A percentile compares a stretch with the other conserved stretches of the same genome.
Conservation (phyloP, 2,797 vertebrate genomes). For the Tapirus indicus region DNA sequence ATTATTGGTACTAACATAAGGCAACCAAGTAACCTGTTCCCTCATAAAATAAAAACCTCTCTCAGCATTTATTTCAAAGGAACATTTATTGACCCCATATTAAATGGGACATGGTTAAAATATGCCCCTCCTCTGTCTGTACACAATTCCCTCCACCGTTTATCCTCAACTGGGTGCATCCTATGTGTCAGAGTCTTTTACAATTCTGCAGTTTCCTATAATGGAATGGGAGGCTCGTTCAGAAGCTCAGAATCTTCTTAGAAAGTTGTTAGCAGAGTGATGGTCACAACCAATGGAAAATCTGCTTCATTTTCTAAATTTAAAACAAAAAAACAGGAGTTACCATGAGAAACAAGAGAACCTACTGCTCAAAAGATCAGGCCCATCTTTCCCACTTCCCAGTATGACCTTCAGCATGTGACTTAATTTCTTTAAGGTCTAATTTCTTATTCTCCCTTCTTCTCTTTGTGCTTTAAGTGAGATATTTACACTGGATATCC, state of each 20-base stretch:
- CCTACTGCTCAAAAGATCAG: neutral
- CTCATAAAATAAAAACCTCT: neutral
- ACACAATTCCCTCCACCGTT: neutral
- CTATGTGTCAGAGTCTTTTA: neutral
- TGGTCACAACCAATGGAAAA: neutral
- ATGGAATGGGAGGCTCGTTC: neutral
- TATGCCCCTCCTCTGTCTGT: neutral
- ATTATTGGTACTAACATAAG: neutral
- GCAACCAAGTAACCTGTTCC: neutral
- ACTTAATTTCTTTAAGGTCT: neutral
- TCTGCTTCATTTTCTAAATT: constrained; percentile 56
- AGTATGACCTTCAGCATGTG: neutral
- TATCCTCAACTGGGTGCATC: neutral
- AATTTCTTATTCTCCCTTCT: neutral
- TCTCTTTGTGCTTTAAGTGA: neutral
- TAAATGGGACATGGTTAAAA: neutral
- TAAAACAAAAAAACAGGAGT: neutral
- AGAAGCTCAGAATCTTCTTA: neutral
- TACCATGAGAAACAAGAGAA: constrained; percentile 9
- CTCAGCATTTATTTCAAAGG: constrained; percentile 18
- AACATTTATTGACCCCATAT: constrained; percentile 52
- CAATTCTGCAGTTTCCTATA: neutral
- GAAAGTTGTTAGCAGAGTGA: neutral
- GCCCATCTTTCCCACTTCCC: neutral
- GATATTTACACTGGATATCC: neutral